Evolutionary conservation across 1,140 invertebrate species (phyloP), one percentile per base, ranked within the genome.

Genomic region (Watersipora subatra): DNA sequence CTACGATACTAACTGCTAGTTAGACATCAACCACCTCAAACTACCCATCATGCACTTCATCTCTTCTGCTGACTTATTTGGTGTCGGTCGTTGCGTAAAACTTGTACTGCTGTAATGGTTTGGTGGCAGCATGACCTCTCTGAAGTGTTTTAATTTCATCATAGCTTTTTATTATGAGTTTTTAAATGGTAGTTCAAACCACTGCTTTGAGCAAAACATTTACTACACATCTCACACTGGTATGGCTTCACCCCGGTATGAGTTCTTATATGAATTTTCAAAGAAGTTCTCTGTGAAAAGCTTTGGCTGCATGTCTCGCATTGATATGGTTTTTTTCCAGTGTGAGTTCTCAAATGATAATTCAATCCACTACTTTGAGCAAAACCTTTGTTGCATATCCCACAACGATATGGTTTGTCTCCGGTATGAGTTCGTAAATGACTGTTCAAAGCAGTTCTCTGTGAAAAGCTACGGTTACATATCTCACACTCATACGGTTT

Each of bases 261-360:
- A 55, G 46, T 55, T 17, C 46, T 17, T 22, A 55, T 55, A 22
- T 55, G 46, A 55, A 55, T 22, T 22, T 17, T 55, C 46, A 55
- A 22, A 17, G 46, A 55, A 22, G 17, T 55, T 17, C 17, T 22
- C 22, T 55, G 46, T 17, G 22, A 55, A 22, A 55, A 55, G 17
- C 46, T 17, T 55, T 55, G 17, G 46, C 22, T 17, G 59, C 92
- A 96, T 1, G 92, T 76, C 69, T 90, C 90, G 78, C 92, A 96
- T 74, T 91, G 92, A 81, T 89, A 95, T 78, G 92, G 94, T 76
- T 94, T 95, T 79, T 96, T 92, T 2, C 92, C 92, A 78, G 94
- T 91, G 72, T 96, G 92, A 0, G 90, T 90, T 84, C 92, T 87
- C 70, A 83, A 84, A 73, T 87, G 86, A 57, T 86, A 78, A 59